Conservation (phyloP, 2,797 vertebrate genomes). For the Lacerta bilineata region DNA sequence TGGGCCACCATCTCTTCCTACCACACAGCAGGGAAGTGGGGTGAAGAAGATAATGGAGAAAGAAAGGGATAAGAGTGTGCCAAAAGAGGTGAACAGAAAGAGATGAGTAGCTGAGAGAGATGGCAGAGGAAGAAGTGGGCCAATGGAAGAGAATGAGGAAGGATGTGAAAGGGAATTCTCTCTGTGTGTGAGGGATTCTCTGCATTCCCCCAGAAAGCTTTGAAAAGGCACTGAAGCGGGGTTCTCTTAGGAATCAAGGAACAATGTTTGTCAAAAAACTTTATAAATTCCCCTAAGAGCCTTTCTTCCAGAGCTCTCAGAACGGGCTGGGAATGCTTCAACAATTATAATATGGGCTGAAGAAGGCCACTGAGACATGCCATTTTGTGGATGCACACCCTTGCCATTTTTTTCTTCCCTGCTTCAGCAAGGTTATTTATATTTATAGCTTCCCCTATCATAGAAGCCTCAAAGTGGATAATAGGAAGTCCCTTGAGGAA, state of each 20-base stretch:
- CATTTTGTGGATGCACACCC: not conserved
- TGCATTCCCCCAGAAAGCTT: not conserved
- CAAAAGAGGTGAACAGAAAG: not conserved
- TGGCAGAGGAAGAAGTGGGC: not conserved
- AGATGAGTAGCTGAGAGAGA: too few relatives aligned
- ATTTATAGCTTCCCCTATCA: not conserved
- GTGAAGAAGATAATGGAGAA: not conserved
- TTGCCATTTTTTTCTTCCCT: not conserved
- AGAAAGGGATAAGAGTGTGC: not conserved
- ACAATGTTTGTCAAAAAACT: not conserved
- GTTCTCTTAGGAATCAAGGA: not conserved
- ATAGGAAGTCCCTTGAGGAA: not conserved
- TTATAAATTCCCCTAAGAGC: not conserved
- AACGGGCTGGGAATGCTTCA: not conserved
- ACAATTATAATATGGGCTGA: not conserved
- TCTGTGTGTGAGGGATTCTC: not conserved
- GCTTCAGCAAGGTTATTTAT: not conserved
- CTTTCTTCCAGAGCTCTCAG: not conserved
- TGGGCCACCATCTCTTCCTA: not conserved
- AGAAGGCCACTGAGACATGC: not conserved
- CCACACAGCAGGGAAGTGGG: not conserved
- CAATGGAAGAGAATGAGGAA: not conserved
- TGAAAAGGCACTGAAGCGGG: not conserved
- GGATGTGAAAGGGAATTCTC: not conserved
- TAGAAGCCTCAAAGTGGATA: not conserved